Evolutionary conservation across 1,140 invertebrate species (phyloP).

Genomic region (Papilio helenus): DNA sequence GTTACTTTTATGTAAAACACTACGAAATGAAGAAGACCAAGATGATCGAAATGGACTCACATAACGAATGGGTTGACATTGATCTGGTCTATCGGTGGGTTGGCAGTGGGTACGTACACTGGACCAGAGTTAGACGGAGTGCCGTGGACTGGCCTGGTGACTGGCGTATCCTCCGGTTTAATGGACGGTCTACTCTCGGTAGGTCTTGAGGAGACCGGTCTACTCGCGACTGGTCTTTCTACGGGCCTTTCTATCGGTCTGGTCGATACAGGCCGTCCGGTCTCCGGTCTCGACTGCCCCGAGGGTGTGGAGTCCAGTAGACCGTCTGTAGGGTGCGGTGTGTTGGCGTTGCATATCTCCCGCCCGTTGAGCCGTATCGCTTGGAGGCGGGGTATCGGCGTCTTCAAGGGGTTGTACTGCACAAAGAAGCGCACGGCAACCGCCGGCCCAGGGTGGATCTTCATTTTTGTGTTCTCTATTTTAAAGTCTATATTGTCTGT

Average conservation of each 20-base stretch:
- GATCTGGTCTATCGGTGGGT: conserved; percentile 48
- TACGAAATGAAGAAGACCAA: background rate
- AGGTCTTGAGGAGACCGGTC: conserved; percentile 36
- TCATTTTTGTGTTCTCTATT: conserved; percentile 76
- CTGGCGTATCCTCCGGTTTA: conserved; percentile 53
- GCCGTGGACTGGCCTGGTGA: conserved; percentile 52
- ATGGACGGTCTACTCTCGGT: conserved; percentile 44
- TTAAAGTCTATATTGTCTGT: conserved; percentile 76
- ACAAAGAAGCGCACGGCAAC: conserved; percentile 73
- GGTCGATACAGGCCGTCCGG: conserved; percentile 35
- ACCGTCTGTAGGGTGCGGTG: conserved; percentile 52
- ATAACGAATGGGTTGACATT: conserved; percentile 59
- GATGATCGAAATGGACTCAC: conserved; percentile 49
- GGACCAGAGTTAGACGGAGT: conserved; percentile 56
- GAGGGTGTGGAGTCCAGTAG: conserved; percentile 44
- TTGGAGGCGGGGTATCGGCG: conserved; percentile 56
- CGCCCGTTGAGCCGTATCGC: conserved; percentile 72
- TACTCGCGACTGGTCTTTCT: conserved; percentile 38
- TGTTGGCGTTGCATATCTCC: conserved; percentile 75
- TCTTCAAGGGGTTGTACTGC: conserved; percentile 69
- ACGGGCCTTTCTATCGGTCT: conserved; percentile 39
- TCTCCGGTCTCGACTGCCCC: conserved; percentile 28
- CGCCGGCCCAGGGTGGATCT: conserved; percentile 73
- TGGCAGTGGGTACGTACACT: conserved; percentile 57
- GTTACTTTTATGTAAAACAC: background rate